phyloP scores from a whole-genome alignment of 2,797 vertebrate genomes.

The Pyrocephalus nanus region DNA sequence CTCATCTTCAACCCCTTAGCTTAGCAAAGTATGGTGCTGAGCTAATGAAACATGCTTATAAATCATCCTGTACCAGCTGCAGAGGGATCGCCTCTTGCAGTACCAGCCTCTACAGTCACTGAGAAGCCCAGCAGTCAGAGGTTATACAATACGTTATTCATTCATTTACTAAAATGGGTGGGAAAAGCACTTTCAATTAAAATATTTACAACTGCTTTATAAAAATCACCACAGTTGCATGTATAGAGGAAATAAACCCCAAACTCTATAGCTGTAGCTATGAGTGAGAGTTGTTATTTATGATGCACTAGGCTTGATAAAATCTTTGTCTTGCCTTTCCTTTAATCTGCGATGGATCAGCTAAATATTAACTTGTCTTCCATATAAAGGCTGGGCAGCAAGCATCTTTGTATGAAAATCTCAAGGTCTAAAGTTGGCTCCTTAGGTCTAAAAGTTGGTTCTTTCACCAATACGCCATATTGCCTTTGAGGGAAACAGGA shows the following conservation, averaged over 20 bases:
- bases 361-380: background rate
- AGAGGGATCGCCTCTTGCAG: slow-evolving; percentile 78
- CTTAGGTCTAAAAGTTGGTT: background rate
- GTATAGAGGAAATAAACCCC: background rate
- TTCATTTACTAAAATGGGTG: slow-evolving; percentile 60
- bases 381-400: background rate
- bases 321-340: background rate
- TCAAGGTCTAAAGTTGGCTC: background rate
- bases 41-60: slow-evolving; percentile 65
- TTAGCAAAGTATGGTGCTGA: slow-evolving; percentile 52
- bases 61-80: slow-evolving; percentile 81
- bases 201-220: slow-evolving; percentile 23
- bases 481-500: background rate
- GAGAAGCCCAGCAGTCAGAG: slow-evolving; percentile 60
- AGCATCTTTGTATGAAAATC: background rate
- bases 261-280: background rate
- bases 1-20: background rate
- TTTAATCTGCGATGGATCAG: background rate
- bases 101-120: slow-evolving; percentile 86
- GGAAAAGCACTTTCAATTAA: slow-evolving; percentile 42
- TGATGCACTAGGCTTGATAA: background rate
- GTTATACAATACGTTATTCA: slow-evolving; percentile 86
- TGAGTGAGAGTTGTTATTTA: background rate
- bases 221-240: background rate
- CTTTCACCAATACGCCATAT: background rate